Percentiles rank a stretch among this genome's conserved stretches.
These are phyloP conservation scores for Megaustenia siamemsis DNA, from an alignment of 2,888 invertebrate genomes.

Conservation along the genomic window DNA sequence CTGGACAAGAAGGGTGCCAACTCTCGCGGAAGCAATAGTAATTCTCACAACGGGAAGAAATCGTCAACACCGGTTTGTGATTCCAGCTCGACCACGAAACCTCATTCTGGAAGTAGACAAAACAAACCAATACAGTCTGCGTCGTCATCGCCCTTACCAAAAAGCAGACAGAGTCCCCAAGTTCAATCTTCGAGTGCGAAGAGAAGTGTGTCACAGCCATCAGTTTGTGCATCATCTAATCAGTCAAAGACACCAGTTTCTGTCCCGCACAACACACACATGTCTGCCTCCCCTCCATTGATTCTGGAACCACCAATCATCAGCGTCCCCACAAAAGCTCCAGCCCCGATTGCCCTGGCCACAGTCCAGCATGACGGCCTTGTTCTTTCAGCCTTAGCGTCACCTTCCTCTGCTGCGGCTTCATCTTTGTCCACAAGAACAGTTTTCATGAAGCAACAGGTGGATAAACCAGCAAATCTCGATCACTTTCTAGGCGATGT, in stretches of 20 bases:
- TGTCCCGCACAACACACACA: not conserved
- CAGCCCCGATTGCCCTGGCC: constrained; percentile 41
- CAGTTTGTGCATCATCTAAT: not conserved
- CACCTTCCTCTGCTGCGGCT: constrained; percentile 52
- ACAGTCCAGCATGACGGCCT: constrained; percentile 50
- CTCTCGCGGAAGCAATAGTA: not conserved
- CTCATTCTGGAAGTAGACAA: not conserved
- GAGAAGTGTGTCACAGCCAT: constrained; percentile 9
- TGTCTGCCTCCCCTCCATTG: not conserved
- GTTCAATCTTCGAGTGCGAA: not conserved
- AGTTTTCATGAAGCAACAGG: constrained; percentile 21
- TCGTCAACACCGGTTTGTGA: not conserved
- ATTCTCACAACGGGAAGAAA: not conserved
- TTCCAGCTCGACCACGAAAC: not conserved
- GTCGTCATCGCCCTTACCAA: not conserved
- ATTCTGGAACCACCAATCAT: constrained; percentile 6
- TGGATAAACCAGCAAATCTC: not conserved
- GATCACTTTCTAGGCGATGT: not conserved
- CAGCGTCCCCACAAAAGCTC: constrained; percentile 10
- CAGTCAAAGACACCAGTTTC: not conserved
- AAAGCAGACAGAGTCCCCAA: not conserved
- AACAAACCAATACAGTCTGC: not conserved
- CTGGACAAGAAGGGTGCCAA: not conserved
- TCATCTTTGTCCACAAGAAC: constrained; percentile 28
- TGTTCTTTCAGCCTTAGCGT: constrained; percentile 47